Conservation (phyloP, 1,140 invertebrate species). For the Zaprionus lachaisei region DNA sequence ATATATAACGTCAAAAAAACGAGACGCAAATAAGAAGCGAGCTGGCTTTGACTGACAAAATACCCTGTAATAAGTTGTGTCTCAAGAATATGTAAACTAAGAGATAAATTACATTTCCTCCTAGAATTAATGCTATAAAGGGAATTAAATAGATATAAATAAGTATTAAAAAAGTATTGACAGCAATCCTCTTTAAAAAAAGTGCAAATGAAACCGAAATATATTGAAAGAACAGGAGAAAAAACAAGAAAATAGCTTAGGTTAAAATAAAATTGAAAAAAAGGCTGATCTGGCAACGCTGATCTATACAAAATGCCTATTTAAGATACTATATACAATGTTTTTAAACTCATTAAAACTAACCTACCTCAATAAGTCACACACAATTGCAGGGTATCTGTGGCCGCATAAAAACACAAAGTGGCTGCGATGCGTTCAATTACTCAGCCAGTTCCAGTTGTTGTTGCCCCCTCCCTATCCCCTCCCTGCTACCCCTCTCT, state of each 20-base stretch:
- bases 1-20: constrained; percentile 60
- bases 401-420: constrained; percentile 31
- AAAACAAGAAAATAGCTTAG: too few species aligned
- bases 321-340: too few species aligned
- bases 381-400: constrained; percentile 12
- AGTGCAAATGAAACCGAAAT: too few species aligned
- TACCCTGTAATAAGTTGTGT: neutral
- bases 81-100: neutral
- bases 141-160: too few species aligned
- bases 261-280: too few species aligned
- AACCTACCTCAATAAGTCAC: neutral
- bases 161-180: too few species aligned
- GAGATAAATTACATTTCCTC: neutral
- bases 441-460: constrained; percentile 31
- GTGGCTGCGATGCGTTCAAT: constrained; percentile 56
- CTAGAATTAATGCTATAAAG: too few species aligned
- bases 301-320: too few species aligned
- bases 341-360: too few species aligned
- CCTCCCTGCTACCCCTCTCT: neutral
- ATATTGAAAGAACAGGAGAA: too few species aligned
- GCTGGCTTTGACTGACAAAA: neutral
- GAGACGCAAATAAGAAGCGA: constrained; percentile 29
- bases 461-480: neutral
- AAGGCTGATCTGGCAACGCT: too few species aligned
- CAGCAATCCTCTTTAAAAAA: too few species aligned